Evolutionary conservation across 2,888 invertebrate species (phyloP), one percentile per base, ranked within the genome.

Genomic region (Drosophila histrio): DNA sequence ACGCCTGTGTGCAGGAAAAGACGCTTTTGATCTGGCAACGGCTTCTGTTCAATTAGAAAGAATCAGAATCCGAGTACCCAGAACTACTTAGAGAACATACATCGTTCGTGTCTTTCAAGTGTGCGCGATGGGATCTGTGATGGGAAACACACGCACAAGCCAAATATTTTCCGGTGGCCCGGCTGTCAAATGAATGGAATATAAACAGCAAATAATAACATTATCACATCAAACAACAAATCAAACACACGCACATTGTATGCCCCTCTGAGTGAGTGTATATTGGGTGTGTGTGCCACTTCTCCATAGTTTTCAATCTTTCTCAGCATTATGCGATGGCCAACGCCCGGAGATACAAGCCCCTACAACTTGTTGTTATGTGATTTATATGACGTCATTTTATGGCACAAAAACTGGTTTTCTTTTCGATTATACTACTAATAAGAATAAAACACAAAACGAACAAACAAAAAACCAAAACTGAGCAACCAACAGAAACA

Each of bases 151-250:
- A 78, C 60, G 70, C 79, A 69, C 41, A 54, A 28, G 41, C 28
- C 75, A 68, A 64, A 71, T 39, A 72, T 66, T 62, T 62, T 59
- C 66, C 57, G 39, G 43, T 9, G 47, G 21, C 5, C 22, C 32
- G 63, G 30, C 80, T 69, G 76, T 66, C 86, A 61, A 67, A 75
- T 58, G 57, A 68, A 68, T 68, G 60, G 61, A 71, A 72, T 61
- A 81, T 64, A 75, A 79, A 82, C 76, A 85, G 64, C 79, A 64
- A 74, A 87, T 87, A 87, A 72, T 76, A 75, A 69, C 68, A 86
- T 82, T 83, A 82, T 79, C 81, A 86, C 88, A 82, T 86, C 82
- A 72, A 83, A 70, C 44, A 65, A 50, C 73, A 80, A 67, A 66
- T 66, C 72, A 74, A 59, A 67, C 26, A 56, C 54, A 73, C 75